Conservation (phyloP, 2,888 invertebrate genomes). For the Phoenoteleia sp. region DNA sequence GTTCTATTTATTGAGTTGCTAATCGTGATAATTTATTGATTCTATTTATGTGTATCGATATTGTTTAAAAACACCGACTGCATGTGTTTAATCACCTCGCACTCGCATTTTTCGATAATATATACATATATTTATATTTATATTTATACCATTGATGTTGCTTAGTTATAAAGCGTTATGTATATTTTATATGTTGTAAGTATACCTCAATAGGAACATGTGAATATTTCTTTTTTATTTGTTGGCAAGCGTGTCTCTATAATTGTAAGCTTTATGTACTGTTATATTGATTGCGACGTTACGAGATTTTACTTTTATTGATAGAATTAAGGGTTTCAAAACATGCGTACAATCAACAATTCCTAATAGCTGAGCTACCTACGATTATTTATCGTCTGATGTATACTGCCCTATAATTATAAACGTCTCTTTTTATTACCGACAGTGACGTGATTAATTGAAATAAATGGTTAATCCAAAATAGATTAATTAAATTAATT, state of each 20-base stretch:
- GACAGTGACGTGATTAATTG: no score
- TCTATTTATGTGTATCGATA: not conserved
- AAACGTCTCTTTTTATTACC: not conserved
- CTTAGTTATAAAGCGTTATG: constrained; percentile 33
- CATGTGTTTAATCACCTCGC: constrained; percentile 18
- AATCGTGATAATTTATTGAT: no score
- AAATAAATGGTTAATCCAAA: no score
- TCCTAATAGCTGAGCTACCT: constrained; percentile 18
- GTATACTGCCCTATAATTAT: constrained; percentile 14
- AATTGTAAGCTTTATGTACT: constrained; percentile 36
- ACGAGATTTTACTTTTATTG: constrained; percentile 8
- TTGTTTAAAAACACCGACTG: not conserved
- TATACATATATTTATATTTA: not conserved
- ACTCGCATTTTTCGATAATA: constrained; percentile 32
- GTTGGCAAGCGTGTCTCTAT: constrained; percentile 3
- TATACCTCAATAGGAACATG: not conserved
- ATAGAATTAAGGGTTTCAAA: constrained; percentile 15
- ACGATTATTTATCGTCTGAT: constrained; percentile 3
- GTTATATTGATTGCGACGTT: constrained; percentile 25
- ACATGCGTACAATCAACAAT: constrained; percentile 2
- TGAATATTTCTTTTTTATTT: constrained; percentile 15
- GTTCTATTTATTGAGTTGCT: constrained; percentile 23
- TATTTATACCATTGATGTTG: constrained; percentile 27
- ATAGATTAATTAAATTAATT: no score
- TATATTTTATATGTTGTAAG: constrained; percentile 22